These are phyloP conservation scores for Siniperca undulata DNA, from an alignment of 2,797 vertebrate species.

Conservation along the genomic window DNA sequence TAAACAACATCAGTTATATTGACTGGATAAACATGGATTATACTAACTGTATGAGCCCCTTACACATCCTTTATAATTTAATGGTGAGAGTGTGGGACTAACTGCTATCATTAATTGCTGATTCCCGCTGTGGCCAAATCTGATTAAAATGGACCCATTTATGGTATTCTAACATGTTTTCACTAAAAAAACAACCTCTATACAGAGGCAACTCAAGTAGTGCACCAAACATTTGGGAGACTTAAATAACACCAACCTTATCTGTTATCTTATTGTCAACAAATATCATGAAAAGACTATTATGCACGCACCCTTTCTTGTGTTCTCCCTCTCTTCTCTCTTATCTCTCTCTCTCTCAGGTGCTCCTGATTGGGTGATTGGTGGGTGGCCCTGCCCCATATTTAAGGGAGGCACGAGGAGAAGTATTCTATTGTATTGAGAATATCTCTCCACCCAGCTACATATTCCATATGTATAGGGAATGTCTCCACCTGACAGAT, in stretches of 20 bases:
- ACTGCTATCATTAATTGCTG: constrained; percentile 26
- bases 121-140: constrained; percentile 17
- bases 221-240: not conserved
- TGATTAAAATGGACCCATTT: constrained; percentile 13
- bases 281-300: too few relatives aligned
- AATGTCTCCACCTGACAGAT: not conserved
- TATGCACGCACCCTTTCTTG: too few relatives aligned
- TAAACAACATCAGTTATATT: constrained; percentile 46
- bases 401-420: too few relatives aligned
- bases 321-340: too few relatives aligned
- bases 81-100: constrained; percentile 9
- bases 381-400: too few relatives aligned
- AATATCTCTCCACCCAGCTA: constrained; percentile 4
- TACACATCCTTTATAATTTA: not conserved
- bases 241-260: not conserved
- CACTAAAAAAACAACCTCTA: not conserved
- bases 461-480: not conserved
- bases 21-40: constrained; percentile 42
- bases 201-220: not conserved
- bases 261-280: too few relatives aligned
- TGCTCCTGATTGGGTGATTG: too few relatives aligned
- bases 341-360: too few relatives aligned
- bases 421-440: not conserved
- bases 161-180: not conserved
- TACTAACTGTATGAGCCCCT: constrained; percentile 10